Base-by-base conservation (phyloP, 2,888 invertebrate genomes). In the Colletes collaris region DNA sequence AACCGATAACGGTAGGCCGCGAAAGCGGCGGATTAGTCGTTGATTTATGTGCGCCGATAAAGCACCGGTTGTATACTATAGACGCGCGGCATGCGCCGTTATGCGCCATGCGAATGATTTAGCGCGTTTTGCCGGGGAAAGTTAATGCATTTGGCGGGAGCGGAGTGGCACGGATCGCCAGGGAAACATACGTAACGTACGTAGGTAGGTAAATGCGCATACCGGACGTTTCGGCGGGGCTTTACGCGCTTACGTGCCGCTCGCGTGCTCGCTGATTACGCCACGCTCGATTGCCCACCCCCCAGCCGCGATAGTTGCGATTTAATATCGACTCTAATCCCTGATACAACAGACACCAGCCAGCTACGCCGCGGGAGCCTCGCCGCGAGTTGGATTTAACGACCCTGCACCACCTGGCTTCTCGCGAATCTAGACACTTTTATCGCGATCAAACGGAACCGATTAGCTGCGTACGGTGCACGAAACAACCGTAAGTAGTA, bases 31-130 rank as follows among this genome's bases (percentile, higher is more conserved):
- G 86, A 86, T 88, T 88, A 88, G 85, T 81, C 83, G 81, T 59
- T 88, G 87, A 88, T 88, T 88, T 87, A 88, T 85, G 87, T 71
- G 80, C 62, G 79, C 76, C 87, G 88, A 88, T 88, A 88, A 87
- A 86, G 79, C 86, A 76, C 72, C 75, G 74, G 67, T 63, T 52
- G 68, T 37, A 46, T 8, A 35, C 58, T 55, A 62, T 76, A 64
- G 70, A 81, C 74, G 70, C 66, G 60, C 65, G 56, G 68, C 68
- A 65, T 68, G 60, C 73, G 65, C 66, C 73, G 66, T 66, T 66
- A 73, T 53, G 55, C 73, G 49, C 64, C 27, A 53, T 53, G 60
- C 62, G 53, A 75, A 81, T 86, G 86, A 86, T 86, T 86, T 86
- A 86, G 19, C 79, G 71, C 55, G 74, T 60, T 74, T 77, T 64